Base-by-base conservation (phyloP, 2,113 vertebrate species). In the Leptosomus discolor region DNA sequence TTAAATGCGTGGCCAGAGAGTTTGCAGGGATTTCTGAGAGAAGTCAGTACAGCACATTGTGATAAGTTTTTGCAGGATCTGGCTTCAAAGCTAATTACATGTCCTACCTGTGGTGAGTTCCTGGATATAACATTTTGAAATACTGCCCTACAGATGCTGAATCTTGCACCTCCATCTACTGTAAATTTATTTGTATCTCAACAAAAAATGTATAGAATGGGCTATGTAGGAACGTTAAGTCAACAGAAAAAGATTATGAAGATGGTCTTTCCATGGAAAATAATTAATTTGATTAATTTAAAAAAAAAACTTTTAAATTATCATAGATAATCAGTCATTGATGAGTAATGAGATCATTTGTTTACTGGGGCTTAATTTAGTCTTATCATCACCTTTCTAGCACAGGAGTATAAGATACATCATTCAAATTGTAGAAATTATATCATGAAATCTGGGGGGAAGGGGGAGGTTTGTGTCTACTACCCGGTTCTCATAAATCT, bases 381-480 rank as follows among this genome's bases (percentile, higher is more conserved):
- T 45, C 5, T 63, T 91, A 22, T 79, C 7, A 54, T 50, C 23
- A 68, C 18, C 56, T 86, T 80, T 70, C 21, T 67, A 79, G 15
- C 9, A 68, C 45, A 70, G 74, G 37, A 79, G 2, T 67, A 13
- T 73, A 67, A 58, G 29, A 58, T 30, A 27, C 16, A 54, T 32
- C 3, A 36, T 41, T 34, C 34, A 83, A 83, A 54, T 39, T 77
- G 11, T 73, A 77, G 50, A 58, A 85, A 73, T 73, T 51, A 37
- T 43, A 9, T 63, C 0, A 54, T 77, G 20, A 85, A 57, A 63
- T 85, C 5, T 63, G 27, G 27, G 54, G 41, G 56, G 15, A 61
- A 79, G n/a, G 22, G 34, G 78, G 92, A 93, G 85, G 92, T 97
- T 96, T 97, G 85, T 96, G 95, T 97, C 94, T 97, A 80, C 95